phyloP scores from a whole-genome alignment of 2,888 invertebrate species.

The Microchrysa polita region DNA sequence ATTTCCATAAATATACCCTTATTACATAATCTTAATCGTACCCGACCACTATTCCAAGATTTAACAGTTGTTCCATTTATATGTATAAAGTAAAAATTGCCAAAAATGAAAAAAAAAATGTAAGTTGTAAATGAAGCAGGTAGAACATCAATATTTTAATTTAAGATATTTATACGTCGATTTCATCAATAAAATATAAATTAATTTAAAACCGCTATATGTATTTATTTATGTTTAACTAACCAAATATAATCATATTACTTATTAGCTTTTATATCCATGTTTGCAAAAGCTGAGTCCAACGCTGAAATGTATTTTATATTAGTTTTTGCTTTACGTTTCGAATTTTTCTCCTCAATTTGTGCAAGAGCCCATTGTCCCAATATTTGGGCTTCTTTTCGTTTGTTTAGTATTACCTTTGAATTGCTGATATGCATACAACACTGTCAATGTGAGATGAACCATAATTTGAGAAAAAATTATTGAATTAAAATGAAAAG shows the following conservation, averaged over 20 bases:
- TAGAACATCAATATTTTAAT: too few relatives aligned
- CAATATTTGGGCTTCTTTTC: not conserved
- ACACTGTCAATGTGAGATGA: not conserved
- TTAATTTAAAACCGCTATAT: too few relatives aligned
- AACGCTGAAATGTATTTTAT: not conserved
- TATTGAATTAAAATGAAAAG: not conserved
- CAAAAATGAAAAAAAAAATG: too few relatives aligned
- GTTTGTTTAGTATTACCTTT: not conserved
- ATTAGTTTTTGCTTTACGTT: not conserved
- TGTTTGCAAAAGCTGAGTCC: not conserved
- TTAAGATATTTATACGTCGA: too few relatives aligned
- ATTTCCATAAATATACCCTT: too few relatives aligned
- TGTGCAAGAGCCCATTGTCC: slow-evolving; percentile 1
- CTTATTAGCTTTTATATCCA: slow-evolving; percentile 2
- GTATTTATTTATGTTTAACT: too few relatives aligned
- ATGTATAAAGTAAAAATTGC: too few relatives aligned
- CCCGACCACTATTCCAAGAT: too few relatives aligned
- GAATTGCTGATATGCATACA: not conserved
- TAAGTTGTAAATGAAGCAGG: too few relatives aligned
- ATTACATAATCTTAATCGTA: too few relatives aligned
- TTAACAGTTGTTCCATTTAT: too few relatives aligned
- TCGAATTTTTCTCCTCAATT: not conserved
- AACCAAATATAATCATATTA: not conserved
- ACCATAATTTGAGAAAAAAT: not conserved
- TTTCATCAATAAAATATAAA: too few relatives aligned